Base-by-base conservation (phyloP, 2,888 invertebrate species). In the Sarcophaga carnaria region DNA sequence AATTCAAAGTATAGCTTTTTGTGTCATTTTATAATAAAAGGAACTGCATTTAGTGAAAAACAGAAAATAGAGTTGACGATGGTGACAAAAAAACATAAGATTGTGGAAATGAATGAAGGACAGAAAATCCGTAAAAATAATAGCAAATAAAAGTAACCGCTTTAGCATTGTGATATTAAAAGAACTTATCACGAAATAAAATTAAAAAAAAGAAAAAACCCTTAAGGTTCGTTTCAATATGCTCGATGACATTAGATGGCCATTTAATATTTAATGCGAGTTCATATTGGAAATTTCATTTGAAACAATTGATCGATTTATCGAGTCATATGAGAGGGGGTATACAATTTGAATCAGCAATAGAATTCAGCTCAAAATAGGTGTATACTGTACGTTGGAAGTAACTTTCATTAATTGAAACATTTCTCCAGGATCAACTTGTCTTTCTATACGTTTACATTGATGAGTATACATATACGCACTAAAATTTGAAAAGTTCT, bases 201-300 rank as follows among this genome's bases (percentile, higher is more conserved):
- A 22, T 22, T 22, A 22, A 70, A 37, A 4, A 4, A 37, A 37
- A 37, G 2, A 37, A 25, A 70, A 75, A 25, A 70, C 3, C 75
- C 80, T 75, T 74, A 60, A 75, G 80, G 47, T 49, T 54, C 47
- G 22, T 80, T 84, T 70, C 75, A 84, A 80, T 84, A 80, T 84
- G 76, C 80, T 70, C 70, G 66, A 80, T 66, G 27, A 54, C 14
- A 17, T 12, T 54, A 4, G 14, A 12, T 14, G 49, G 14, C 11
- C 14, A 49, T 49, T 49, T 49, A 49, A 49, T 49, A 49, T 49
- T 14, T 14, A 54, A 54, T 54, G 5, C 54, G 54, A 54, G 54
- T 4, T 2, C 0, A 2, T 8, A 37, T 37, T 37, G 37, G 2
- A 37, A 37, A 37, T 37, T 37, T 54, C 14, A 17, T 54, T 54